phyloP scores from a whole-genome alignment of 2,888 invertebrate genomes.

The Oscheius sp. region DNA sequence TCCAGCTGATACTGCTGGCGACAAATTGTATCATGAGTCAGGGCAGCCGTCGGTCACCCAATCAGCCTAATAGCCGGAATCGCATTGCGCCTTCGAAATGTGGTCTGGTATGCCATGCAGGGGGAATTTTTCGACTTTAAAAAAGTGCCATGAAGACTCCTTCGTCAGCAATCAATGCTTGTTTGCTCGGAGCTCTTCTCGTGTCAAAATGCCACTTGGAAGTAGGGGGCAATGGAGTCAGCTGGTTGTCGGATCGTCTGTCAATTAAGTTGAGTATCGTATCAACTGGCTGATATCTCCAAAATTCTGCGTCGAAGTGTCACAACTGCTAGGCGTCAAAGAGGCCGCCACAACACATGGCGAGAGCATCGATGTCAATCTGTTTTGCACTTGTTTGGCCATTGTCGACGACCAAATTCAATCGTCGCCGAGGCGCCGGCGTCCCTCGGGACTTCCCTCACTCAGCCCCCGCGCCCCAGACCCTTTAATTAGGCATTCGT shows the following conservation, averaged over 20 bases:
- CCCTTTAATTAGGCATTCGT: constrained; percentile 23
- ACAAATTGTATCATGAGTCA: constrained; percentile 27
- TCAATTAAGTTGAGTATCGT: no score
- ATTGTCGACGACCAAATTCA: constrained; percentile 23
- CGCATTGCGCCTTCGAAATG: constrained; percentile 17
- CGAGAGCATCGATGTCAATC: constrained; percentile 19
- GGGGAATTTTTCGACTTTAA: neutral
- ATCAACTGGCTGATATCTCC: neutral
- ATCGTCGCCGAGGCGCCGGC: constrained; percentile 22
- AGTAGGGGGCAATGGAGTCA: neutral
- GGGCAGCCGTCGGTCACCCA: constrained; percentile 15
- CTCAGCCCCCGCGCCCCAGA: neutral
- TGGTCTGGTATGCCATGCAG: no score
- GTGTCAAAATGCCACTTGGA: constrained; percentile 28
- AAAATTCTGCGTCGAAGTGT: neutral
- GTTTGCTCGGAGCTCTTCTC: constrained; percentile 19
- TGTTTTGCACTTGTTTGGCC: constrained; percentile 28
- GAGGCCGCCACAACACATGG: neutral
- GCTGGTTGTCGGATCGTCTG: neutral
- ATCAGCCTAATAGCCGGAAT: constrained; percentile 29
- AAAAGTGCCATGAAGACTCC: constrained; percentile 7
- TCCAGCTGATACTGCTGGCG: neutral
- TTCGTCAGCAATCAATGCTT: constrained; percentile 25
- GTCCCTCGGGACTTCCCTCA: constrained; percentile 9
- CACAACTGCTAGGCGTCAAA: neutral